phyloP scores from a whole-genome alignment of 1,140 invertebrate species.

The Rhagoletis zephyria region DNA sequence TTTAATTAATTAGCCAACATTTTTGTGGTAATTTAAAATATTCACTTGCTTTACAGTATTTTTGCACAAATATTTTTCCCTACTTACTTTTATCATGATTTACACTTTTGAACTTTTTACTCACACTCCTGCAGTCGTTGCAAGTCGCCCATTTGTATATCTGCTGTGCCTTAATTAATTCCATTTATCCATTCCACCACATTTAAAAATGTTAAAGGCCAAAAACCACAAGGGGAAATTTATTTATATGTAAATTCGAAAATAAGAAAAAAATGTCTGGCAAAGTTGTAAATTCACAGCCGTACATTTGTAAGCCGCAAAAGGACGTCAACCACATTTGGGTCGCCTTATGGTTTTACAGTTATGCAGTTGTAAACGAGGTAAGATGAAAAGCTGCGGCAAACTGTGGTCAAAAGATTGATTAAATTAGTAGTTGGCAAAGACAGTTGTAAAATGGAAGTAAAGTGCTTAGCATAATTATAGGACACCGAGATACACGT shows the following conservation, averaged over 20 bases:
- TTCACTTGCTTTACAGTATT: constrained; percentile 8
- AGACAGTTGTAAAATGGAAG: not conserved
- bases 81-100: not conserved
- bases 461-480: too few species aligned
- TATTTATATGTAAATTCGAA: constrained; percentile 25
- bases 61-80: not conserved
- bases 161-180: constrained; percentile 9
- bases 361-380: not conserved
- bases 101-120: not conserved
- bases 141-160: not conserved
- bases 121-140: not conserved
- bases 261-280: not conserved
- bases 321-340: constrained; percentile 43
- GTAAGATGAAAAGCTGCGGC: not conserved
- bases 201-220: not conserved
- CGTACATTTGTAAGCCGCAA: not conserved
- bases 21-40: constrained; percentile 27
- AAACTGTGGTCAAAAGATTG: not conserved
- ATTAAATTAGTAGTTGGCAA: not conserved
- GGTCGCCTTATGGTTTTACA: not conserved
- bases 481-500: too few species aligned
- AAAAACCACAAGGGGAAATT: not conserved
- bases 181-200: not conserved
- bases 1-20: constrained; percentile 36
- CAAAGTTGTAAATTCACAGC: not conserved